Conservation (phyloP, 2,113 vertebrate species). For the Heterocephalus glaber region DNA sequence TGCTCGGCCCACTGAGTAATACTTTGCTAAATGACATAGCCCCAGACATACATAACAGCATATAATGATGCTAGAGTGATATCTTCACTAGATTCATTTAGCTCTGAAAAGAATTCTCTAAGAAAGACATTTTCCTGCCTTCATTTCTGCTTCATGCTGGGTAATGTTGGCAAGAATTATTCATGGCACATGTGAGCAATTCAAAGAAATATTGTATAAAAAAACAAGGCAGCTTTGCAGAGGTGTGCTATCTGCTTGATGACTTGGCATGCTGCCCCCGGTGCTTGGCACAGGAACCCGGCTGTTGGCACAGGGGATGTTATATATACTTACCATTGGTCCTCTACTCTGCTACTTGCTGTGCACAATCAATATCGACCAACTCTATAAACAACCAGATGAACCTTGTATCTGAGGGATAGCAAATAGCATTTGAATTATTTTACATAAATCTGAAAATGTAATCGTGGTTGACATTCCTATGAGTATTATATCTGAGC, state of each 20-base stretch:
- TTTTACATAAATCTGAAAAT: slow-evolving; percentile 85
- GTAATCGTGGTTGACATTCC: slow-evolving; percentile 79
- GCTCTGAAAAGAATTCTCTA: slow-evolving; percentile 76
- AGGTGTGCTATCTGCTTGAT: slow-evolving; percentile 75
- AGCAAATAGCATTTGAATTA: slow-evolving; percentile 81
- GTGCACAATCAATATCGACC: slow-evolving; percentile 78
- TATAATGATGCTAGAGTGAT: slow-evolving; percentile 80
- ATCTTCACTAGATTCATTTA: slow-evolving; percentile 80
- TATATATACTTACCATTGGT: slow-evolving; percentile 79
- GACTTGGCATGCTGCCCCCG: slow-evolving; percentile 81
- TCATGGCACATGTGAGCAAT: slow-evolving; percentile 73
- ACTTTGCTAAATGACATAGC: slow-evolving; percentile 85
- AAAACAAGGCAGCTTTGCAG: slow-evolving; percentile 76
- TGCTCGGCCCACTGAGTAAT: slow-evolving; percentile 84
- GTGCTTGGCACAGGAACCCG: slow-evolving; percentile 80
- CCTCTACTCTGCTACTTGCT: slow-evolving; percentile 70
- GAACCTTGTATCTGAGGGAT: slow-evolving; percentile 81
- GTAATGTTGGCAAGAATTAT: slow-evolving; percentile 75
- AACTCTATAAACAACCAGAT: slow-evolving; percentile 82
- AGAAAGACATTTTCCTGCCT: slow-evolving; percentile 77
- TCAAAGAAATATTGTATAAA: slow-evolving; percentile 77
- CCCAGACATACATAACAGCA: slow-evolving; percentile 80
- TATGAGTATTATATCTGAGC: slow-evolving; percentile 81
- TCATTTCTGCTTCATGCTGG: slow-evolving; percentile 76
- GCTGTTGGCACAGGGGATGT: slow-evolving; percentile 78